phyloP scores from a whole-genome alignment of 1,140 invertebrate species.

The Scaptomyza hsui region DNA sequence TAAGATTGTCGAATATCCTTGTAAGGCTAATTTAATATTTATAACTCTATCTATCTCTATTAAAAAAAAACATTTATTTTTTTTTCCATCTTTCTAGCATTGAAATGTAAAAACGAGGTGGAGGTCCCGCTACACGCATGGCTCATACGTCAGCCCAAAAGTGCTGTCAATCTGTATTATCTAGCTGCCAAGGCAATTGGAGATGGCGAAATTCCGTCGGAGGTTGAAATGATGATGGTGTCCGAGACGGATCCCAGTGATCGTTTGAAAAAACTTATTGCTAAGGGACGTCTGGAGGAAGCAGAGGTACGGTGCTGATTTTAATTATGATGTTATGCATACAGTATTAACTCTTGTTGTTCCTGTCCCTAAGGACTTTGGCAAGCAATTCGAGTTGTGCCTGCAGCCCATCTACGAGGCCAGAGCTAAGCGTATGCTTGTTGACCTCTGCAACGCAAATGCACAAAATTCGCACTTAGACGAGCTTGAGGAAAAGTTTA shows the following conservation, averaged over 20 bases:
- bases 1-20: constrained; percentile 77
- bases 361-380: constrained; percentile 54
- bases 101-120: constrained; percentile 76
- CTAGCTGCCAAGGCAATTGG: constrained; percentile 52
- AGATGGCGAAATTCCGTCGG: constrained; percentile 36
- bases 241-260: constrained; percentile 81
- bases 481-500: constrained; percentile 48
- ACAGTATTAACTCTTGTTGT: neutral
- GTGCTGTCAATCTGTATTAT: constrained; percentile 79
- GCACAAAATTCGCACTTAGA: neutral
- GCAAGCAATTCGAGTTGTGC: constrained; percentile 76
- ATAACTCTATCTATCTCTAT: too few relatives aligned
- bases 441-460: constrained; percentile 61
- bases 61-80: neutral
- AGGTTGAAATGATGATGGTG: constrained; percentile 78
- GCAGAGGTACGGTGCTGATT: constrained; percentile 55
- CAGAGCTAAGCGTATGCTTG: constrained; percentile 71
- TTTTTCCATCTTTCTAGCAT: constrained; percentile 33
- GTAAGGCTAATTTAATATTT: constrained; percentile 41
- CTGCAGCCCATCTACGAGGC: constrained; percentile 80
- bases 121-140: constrained; percentile 68
- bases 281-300: constrained; percentile 78
- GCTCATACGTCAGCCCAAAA: constrained; percentile 76
- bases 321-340: neutral
- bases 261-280: constrained; percentile 79